Evolutionary conservation across 1,140 invertebrate species (phyloP).

Genomic region (Xylocopa sonorina): DNA sequence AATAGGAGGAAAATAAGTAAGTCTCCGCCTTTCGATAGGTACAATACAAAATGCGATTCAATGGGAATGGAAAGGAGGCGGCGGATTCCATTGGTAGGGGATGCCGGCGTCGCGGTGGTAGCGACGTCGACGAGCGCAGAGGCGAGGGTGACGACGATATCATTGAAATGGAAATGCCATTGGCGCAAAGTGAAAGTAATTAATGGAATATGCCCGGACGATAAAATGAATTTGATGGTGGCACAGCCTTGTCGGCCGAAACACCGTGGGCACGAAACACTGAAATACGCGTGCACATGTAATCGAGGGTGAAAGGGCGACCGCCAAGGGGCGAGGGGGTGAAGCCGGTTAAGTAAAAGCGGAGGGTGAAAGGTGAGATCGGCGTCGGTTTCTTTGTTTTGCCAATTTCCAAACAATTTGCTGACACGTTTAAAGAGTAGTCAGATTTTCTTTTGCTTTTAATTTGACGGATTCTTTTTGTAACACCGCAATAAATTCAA

Average conservation of each 20-base stretch:
- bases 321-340: background rate
- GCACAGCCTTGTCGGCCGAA: slow-evolving; percentile 57
- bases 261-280: slow-evolving; percentile 26
- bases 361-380: background rate
- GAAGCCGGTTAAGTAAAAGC: background rate
- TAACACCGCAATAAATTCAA: too few relatives aligned
- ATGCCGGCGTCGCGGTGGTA: slow-evolving; percentile 44
- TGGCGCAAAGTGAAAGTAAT: slow-evolving; percentile 73
- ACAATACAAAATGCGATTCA: slow-evolving; percentile 64
- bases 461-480: too few relatives aligned
- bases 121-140: slow-evolving; percentile 39
- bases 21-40: slow-evolving; percentile 3
- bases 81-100: slow-evolving; percentile 58
- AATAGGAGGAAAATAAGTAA: background rate
- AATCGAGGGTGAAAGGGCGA: background rate
- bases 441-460: too few relatives aligned
- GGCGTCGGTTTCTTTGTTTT: background rate
- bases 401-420: background rate
- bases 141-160: slow-evolving; percentile 53
- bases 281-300: slow-evolving; percentile 39
- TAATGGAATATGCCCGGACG: slow-evolving; percentile 68
- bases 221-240: slow-evolving; percentile 68
- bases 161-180: slow-evolving; percentile 72
- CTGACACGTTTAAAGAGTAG: background rate
- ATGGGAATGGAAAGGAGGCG: slow-evolving; percentile 42